phyloP scores from a whole-genome alignment of 2,797 vertebrate genomes.

The Parauchenoglanis ngamensis region DNA sequence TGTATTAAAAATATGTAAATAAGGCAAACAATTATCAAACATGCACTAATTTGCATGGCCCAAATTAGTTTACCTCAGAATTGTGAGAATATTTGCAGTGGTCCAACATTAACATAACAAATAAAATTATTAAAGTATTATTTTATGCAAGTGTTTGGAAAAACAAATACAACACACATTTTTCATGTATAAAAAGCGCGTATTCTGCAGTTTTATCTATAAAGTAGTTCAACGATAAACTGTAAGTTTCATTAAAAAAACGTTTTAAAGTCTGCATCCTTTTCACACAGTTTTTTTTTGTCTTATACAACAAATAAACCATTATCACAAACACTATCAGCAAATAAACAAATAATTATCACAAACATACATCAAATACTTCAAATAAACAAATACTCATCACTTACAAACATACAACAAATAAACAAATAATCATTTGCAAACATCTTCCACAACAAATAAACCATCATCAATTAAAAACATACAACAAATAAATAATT shows the following conservation, averaged over 20 bases:
- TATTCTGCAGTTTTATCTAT: not conserved
- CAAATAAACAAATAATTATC: not conserved
- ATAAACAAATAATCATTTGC: not conserved
- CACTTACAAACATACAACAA: not conserved
- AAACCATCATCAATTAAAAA: not conserved
- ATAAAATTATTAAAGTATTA: not conserved
- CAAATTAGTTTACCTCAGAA: not conserved
- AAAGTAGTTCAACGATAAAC: not conserved
- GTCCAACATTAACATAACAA: slow-evolving; percentile 4
- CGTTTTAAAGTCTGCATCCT: not conserved
- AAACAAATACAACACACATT: too few species aligned
- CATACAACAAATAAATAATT: not conserved
- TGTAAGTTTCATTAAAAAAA: not conserved
- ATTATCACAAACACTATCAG: too few species aligned
- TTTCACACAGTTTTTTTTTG: not conserved
- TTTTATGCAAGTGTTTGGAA: not conserved
- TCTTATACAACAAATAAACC: not conserved
- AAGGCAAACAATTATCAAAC: slow-evolving; percentile 11
- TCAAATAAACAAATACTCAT: not conserved
- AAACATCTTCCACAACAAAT: not conserved
- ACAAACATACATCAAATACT: not conserved
- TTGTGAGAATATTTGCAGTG: not conserved
- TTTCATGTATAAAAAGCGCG: not conserved
- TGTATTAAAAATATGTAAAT: slow-evolving; percentile 14
- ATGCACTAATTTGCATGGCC: slow-evolving; percentile 1